phyloP scores from a whole-genome alignment of 2,888 invertebrate species.

The Thalpophila matura region DNA sequence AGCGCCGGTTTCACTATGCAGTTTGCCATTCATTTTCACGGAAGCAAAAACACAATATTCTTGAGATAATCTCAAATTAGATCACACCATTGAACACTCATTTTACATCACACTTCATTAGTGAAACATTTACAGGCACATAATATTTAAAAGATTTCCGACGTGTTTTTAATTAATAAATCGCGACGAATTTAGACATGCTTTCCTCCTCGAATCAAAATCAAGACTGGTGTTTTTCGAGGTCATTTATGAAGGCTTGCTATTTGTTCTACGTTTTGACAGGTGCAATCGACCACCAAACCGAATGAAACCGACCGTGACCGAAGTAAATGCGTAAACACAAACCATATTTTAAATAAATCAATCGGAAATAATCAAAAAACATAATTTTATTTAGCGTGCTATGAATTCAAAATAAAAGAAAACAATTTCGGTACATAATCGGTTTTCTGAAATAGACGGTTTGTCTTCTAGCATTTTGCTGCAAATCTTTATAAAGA shows the following conservation, averaged over 20 bases:
- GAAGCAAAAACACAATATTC: constrained; percentile 61
- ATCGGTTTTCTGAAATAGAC: constrained; percentile 42
- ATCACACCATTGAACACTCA: constrained; percentile 72
- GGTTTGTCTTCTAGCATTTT: constrained; percentile 15
- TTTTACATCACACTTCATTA: constrained; percentile 64
- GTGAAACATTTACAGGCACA: constrained; percentile 57
- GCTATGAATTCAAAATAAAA: too few relatives aligned
- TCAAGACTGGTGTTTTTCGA: constrained; percentile 71
- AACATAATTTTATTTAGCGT: too few relatives aligned
- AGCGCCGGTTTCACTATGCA: constrained; percentile 90
- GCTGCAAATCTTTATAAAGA: background rate
- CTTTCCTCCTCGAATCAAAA: constrained; percentile 59
- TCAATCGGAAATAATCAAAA: too few relatives aligned
- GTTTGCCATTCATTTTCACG: constrained; percentile 92
- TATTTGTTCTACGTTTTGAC: constrained; percentile 70
- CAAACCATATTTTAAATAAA: background rate
- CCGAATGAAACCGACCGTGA: constrained; percentile 22
- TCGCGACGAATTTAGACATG: constrained; percentile 63
- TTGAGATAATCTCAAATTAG: constrained; percentile 57
- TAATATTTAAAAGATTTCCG: constrained; percentile 57
- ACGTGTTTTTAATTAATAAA: constrained; percentile 74
- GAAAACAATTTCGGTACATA: background rate
- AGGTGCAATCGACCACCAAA: constrained; percentile 61
- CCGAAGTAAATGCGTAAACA: background rate
- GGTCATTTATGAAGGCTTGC: constrained; percentile 59